Conservation (phyloP, 2,888 invertebrate species). For the Palloptera scutellata region DNA sequence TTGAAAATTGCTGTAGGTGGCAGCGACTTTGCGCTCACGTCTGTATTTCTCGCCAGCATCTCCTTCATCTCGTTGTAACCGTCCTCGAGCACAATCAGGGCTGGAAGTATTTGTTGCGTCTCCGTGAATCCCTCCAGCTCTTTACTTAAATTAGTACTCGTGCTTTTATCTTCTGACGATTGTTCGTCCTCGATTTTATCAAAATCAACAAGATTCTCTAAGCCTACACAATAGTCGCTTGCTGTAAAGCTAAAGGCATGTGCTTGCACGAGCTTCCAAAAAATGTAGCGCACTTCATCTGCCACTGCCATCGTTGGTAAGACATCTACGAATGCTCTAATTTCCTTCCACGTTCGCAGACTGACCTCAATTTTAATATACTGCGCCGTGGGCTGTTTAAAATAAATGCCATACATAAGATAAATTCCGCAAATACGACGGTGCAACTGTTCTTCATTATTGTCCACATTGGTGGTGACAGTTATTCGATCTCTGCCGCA, state of each 20-base stretch:
- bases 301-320: conserved; percentile 24
- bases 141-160: conserved; percentile 14
- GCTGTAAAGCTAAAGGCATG: conserved; percentile 52
- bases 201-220: conserved; percentile 53
- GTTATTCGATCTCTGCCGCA: conserved; percentile 41
- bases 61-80: conserved; percentile 54
- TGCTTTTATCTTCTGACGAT: conserved; percentile 16
- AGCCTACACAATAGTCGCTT: conserved; percentile 47
- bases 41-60: conserved; percentile 30
- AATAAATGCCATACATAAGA: conserved; percentile 54
- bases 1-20: conserved; percentile 48
- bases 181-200: conserved; percentile 40
- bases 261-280: conserved; percentile 46
- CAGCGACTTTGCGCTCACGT: conserved; percentile 35
- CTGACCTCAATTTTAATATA: conserved; percentile 53
- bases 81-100: conserved; percentile 48
- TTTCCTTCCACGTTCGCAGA: conserved; percentile 44
- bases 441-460: conserved; percentile 29
- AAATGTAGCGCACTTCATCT: conserved; percentile 46
- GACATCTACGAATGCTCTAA: conserved; percentile 43
- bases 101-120: conserved; percentile 35
- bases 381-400: conserved; percentile 57
- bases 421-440: conserved; percentile 53
- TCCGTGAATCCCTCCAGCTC: conserved; percentile 38
- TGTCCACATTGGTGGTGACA: conserved; percentile 34